These are phyloP conservation scores for Colletes gigas DNA, from an alignment of 1,140 invertebrate species.

Conservation along the genomic window DNA sequence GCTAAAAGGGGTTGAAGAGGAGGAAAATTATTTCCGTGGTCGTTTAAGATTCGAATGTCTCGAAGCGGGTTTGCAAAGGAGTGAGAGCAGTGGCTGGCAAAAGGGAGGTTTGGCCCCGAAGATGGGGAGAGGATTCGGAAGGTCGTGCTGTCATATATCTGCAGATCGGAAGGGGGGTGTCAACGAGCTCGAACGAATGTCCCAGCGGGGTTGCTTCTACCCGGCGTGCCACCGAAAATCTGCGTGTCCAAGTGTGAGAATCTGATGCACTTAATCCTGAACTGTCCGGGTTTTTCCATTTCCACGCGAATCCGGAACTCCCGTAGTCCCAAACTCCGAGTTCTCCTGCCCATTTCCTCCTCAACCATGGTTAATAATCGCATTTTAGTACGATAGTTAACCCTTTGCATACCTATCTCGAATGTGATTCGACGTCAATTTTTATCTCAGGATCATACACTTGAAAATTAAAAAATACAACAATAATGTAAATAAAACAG, in stretches of 20 bases:
- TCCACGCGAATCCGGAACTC: background rate
- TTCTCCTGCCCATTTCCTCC: background rate
- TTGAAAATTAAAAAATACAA: too few relatives aligned
- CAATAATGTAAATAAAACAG: too few relatives aligned
- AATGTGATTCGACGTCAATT: too few relatives aligned
- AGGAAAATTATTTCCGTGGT: too few relatives aligned
- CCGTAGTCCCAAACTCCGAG: too few relatives aligned
- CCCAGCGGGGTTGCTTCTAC: conserved; percentile 67
- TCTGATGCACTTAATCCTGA: conserved; percentile 59
- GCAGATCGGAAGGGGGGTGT: conserved; percentile 70
- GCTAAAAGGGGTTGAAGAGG: too few relatives aligned
- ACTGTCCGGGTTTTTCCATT: conserved; percentile 47
- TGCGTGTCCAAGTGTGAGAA: conserved; percentile 55
- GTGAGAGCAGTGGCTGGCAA: background rate
- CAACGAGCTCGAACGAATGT: conserved; percentile 65
- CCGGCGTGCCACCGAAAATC: conserved; percentile 51
- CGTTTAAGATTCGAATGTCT: conserved; percentile 8
- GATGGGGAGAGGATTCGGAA: conserved; percentile 30
- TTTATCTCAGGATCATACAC: too few relatives aligned
- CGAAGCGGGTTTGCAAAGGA: conserved; percentile 3
- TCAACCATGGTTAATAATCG: background rate
- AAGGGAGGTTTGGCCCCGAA: conserved; percentile 6
- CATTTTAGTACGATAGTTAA: too few relatives aligned
- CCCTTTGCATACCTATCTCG: too few relatives aligned
- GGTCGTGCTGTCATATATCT: conserved; percentile 65